A percentile compares a stretch with the other conserved stretches of the same genome.
phyloP scores from a whole-genome alignment of 2,888 invertebrate species.

The Drosophila meridiana region DNA sequence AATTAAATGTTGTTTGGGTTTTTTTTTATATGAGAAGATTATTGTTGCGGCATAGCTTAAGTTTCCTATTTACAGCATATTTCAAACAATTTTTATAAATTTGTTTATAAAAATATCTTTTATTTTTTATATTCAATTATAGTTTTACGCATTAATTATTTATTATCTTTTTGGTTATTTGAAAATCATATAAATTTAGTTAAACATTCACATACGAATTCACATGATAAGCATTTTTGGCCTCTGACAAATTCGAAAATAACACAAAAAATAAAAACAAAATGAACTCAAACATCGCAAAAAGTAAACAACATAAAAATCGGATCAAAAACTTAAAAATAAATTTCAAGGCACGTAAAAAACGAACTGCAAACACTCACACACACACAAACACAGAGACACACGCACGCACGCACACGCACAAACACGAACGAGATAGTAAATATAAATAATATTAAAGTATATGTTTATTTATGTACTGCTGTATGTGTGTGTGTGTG shows the following conservation, averaged over 20 bases:
- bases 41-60: background rate
- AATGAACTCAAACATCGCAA: conserved; percentile 73
- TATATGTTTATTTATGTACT: background rate
- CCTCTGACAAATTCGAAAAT: conserved; percentile 47
- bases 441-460: conserved; percentile 16
- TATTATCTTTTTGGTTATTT: background rate
- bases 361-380: conserved; percentile 32
- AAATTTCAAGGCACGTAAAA: conserved; percentile 77
- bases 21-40: background rate
- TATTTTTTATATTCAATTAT: background rate
- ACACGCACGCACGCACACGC: background rate
- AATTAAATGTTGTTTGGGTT: background rate
- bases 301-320: conserved; percentile 76
- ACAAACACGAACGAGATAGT: background rate
- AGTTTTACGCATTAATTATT: background rate
- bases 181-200: conserved; percentile 1
- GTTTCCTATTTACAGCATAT: background rate
- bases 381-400: background rate
- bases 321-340: conserved; percentile 78
- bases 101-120: background rate
- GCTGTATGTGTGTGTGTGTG: background rate
- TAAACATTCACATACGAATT: conserved; percentile 17
- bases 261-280: conserved; percentile 39
- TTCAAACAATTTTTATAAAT: background rate
- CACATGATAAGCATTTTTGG: conserved; percentile 19